These are phyloP conservation scores for Drosophila parvula DNA, from an alignment of 1,140 invertebrate species.

Conservation along the genomic window DNA sequence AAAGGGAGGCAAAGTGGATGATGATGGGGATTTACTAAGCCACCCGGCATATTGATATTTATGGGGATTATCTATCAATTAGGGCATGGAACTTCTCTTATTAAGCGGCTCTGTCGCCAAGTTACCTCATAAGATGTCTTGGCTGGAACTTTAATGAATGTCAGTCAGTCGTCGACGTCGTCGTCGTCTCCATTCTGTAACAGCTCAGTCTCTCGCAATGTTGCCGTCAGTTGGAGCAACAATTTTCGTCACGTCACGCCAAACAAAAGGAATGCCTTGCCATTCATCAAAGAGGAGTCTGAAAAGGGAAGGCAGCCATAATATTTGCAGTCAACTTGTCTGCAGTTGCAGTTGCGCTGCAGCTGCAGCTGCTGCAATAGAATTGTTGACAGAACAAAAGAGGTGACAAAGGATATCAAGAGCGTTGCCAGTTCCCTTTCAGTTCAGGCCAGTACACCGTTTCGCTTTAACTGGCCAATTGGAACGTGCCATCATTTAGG, in stretches of 20 bases:
- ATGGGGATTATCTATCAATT: slow-evolving; percentile 64
- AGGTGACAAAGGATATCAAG: slow-evolving; percentile 44
- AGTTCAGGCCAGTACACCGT: not conserved
- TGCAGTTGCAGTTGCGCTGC: slow-evolving; percentile 34
- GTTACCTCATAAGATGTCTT: slow-evolving; percentile 19
- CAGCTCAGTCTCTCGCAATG: slow-evolving; percentile 23
- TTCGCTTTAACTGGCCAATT: slow-evolving; percentile 51
- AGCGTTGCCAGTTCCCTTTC: slow-evolving; percentile 27
- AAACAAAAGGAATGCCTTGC: slow-evolving; percentile 43
- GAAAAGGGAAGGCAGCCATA: slow-evolving; percentile 30
- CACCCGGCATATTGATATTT: slow-evolving; percentile 44
- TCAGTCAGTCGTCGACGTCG: not conserved
- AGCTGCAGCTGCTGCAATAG: slow-evolving; percentile 34
- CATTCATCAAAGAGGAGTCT: slow-evolving; percentile 36
- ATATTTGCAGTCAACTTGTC: slow-evolving; percentile 64
- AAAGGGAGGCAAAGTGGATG: slow-evolving; percentile 4
- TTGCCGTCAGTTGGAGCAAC: slow-evolving; percentile 45
- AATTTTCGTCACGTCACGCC: slow-evolving; percentile 54
- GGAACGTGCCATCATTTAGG: slow-evolving; percentile 59
- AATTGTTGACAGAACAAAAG: slow-evolving; percentile 60
- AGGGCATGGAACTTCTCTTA: slow-evolving; percentile 23
- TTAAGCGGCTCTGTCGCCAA: slow-evolving; percentile 19
- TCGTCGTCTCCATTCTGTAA: not conserved
- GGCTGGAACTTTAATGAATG: slow-evolving; percentile 26
- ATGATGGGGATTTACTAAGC: slow-evolving; percentile 8